These are phyloP conservation scores for Augochlorella aurata DNA, from an alignment of 2,888 invertebrate species.

Conservation along the genomic window DNA sequence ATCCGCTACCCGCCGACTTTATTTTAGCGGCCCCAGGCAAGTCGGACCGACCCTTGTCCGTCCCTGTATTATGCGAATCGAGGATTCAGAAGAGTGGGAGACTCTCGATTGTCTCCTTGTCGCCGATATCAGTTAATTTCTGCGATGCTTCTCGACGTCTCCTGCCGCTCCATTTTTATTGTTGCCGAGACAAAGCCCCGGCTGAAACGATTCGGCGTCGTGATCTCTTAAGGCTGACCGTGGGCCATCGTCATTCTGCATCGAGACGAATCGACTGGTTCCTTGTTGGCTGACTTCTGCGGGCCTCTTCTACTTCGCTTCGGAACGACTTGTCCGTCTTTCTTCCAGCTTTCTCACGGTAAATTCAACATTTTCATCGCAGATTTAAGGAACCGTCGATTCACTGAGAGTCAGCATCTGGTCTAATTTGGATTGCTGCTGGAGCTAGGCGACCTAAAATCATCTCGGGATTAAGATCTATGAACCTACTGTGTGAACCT, in stretches of 20 bases:
- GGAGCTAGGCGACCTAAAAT: not conserved
- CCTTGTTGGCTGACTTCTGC: no score
- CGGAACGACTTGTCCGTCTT: no score
- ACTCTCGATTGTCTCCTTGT: not conserved
- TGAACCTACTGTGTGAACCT: not conserved
- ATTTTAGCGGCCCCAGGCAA: not conserved
- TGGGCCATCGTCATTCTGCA: no score
- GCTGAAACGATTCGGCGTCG: not conserved
- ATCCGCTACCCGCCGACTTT: constrained; percentile 3
- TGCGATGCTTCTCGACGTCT: not conserved
- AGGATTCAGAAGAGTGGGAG: not conserved
- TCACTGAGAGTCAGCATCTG: not conserved
- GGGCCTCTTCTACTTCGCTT: no score
- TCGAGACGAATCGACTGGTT: no score
- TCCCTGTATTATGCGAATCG: not conserved
- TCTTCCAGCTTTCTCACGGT: no score
- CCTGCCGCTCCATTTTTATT: not conserved
- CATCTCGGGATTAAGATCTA: not conserved
- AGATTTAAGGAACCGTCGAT: not conserved
- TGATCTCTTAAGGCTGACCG: no score
- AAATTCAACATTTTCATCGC: no score
- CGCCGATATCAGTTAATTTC: not conserved
- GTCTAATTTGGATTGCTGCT: not conserved
- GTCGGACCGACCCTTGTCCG: not conserved
- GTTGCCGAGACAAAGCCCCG: not conserved